Base-by-base conservation (phyloP, 92 coral and sea anemone species). In the Palythoa grandis region DNA sequence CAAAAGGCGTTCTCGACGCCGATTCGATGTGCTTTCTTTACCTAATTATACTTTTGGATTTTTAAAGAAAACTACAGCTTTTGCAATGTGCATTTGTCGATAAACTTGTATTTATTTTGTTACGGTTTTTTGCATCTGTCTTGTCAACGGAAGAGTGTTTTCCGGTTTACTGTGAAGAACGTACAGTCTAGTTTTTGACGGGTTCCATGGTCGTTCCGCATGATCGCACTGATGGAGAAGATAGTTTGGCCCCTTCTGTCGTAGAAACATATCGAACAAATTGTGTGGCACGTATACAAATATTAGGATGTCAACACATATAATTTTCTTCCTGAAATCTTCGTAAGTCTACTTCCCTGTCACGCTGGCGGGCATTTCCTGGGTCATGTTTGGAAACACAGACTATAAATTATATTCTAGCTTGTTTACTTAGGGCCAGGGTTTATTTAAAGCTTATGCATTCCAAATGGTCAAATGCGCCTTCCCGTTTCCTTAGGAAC, bases 101-200 rank as follows among this genome's bases (percentile, higher is more conserved):
- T 74, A 17, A 50, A 40, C 48, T n/a, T 52, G 7, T 25, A 24
- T 53, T 25, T 15, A 14, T 76, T 54, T 76, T 76, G 79, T 75
- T 75, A 19, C 50, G 83, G 39, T 43, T 16, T 17, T 61, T 40
- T 25, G 83, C 10, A 40, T 37, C 72, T 17, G 17, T n/a, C 85
- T 40, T 48, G 57, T 19, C 17, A 24, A 61, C 84, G 74, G 85
- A 66, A 67, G 74, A 73, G 60, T 80, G 85, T 80, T 80, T 80
- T 80, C 85, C 85, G 74, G 85, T 66, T 16, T 54, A 24, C 4
- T 35, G 61, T 8, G 73, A 69, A 66, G 79, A 75, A 75, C 65
- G 47, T n/a, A 48, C 39, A 52, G 35, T 54, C n/a, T n/a, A n/a
- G n/a, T 77, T 24, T 17, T 23, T 54, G 68, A 57, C 77, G 53